These are phyloP conservation scores for Acleris literana DNA, from an alignment of 2,888 invertebrate genomes.

Conservation along the genomic window DNA sequence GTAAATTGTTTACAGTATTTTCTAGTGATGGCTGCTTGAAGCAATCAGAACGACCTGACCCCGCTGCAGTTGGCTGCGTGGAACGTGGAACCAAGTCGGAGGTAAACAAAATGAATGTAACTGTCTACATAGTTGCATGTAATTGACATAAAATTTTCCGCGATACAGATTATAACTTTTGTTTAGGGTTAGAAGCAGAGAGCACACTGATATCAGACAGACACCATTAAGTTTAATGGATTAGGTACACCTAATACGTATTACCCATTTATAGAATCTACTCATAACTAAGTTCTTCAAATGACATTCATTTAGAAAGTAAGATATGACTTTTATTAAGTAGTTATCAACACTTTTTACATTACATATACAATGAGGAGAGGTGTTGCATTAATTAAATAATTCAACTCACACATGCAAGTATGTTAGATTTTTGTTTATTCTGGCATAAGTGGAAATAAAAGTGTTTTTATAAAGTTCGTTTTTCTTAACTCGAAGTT, in stretches of 20 bases:
- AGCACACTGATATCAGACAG: constrained; percentile 25
- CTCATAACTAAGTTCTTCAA: constrained; percentile 8
- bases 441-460: no score
- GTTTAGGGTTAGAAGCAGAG: constrained; percentile 28
- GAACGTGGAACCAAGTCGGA: constrained; percentile 4
- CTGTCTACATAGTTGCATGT: constrained; percentile 20
- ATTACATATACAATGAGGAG: no score
- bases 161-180: constrained; percentile 16
- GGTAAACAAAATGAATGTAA: constrained; percentile 24
- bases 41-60: constrained; percentile 26
- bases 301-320: constrained; percentile 20
- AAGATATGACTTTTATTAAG: no score
- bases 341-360: no score
- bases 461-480: no score
- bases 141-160: constrained; percentile 12
- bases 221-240: constrained; percentile 19
- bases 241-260: constrained; percentile 13
- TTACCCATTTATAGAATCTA: constrained; percentile 12
- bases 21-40: constrained; percentile 1
- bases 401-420: no score
- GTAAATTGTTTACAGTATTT: constrained; percentile 12
- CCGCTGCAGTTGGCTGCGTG: constrained; percentile 4
- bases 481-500: no score
- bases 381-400: no score
- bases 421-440: no score